Conservation (phyloP, 2,113 vertebrate species). For the Solea senegalensis region DNA sequence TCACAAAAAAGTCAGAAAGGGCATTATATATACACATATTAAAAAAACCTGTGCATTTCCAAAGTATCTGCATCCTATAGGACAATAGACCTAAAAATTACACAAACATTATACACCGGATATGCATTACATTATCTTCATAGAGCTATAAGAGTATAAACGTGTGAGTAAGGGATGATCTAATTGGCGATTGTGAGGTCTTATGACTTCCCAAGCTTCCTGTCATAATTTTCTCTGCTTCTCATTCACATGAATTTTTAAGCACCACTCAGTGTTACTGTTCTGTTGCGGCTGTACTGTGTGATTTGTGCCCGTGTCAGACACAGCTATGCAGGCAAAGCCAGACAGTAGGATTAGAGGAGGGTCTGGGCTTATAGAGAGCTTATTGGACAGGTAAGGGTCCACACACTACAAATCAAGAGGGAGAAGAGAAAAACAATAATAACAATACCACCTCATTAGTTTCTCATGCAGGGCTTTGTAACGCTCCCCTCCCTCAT, state of each 20-base stretch:
- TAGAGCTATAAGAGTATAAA: not conserved
- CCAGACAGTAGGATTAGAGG: slow-evolving; percentile 62
- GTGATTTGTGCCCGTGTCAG: slow-evolving; percentile 17
- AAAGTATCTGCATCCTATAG: no score
- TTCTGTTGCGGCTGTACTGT: not conserved
- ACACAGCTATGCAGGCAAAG: slow-evolving; percentile 36
- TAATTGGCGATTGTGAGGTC: not conserved
- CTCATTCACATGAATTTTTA: slow-evolving; percentile 17
- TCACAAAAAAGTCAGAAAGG: no score
- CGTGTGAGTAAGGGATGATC: not conserved
- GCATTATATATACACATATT: no score
- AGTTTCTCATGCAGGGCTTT: slow-evolving; percentile 44
- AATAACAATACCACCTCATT: slow-evolving; percentile 18
- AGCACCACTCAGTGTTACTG: slow-evolving; percentile 4
- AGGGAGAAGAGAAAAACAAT: slow-evolving; percentile 2
- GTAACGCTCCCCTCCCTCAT: slow-evolving; percentile 33
- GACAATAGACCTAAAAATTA: no score
- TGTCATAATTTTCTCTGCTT: not conserved
- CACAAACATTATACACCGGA: no score
- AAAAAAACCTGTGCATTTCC: no score
- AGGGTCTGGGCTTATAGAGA: slow-evolving; percentile 28
- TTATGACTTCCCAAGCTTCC: not conserved
- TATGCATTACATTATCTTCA: not conserved
- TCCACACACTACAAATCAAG: slow-evolving; percentile 11
- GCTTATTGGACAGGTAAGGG: slow-evolving; percentile 52